phyloP scores from a whole-genome alignment of 2,888 invertebrate species.

The Deilephila elpenor region DNA sequence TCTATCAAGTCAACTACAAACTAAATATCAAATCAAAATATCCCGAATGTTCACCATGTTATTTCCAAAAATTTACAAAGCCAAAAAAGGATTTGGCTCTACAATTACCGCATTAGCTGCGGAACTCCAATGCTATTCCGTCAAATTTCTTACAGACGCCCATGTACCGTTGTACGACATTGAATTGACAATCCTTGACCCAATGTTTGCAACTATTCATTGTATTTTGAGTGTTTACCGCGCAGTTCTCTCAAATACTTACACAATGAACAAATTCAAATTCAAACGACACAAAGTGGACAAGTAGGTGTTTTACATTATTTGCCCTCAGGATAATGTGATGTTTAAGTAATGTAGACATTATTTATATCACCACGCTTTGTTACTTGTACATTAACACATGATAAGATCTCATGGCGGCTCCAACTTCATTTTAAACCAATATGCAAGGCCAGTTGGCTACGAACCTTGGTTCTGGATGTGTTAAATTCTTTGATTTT shows the following conservation, averaged over 20 bases:
- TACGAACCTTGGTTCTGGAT: too few relatives aligned
- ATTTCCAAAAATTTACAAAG: not conserved
- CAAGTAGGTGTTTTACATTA: constrained; percentile 36
- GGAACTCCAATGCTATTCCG: constrained; percentile 23
- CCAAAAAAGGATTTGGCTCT: too few relatives aligned
- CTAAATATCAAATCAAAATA: not conserved
- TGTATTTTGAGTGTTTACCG: constrained; percentile 54
- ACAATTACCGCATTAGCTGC: not conserved
- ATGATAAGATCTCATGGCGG: not conserved
- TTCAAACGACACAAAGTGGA: constrained; percentile 36
- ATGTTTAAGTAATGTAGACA: constrained; percentile 9
- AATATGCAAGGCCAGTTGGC: too few relatives aligned
- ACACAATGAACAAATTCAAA: constrained; percentile 43
- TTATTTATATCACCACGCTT: constrained; percentile 4
- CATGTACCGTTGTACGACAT: constrained; percentile 53
- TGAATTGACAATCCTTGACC: constrained; percentile 63
- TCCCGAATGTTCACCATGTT: not conserved
- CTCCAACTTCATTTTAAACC: not conserved
- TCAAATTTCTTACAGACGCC: constrained; percentile 27
- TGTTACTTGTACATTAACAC: constrained; percentile 9
- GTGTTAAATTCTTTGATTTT: too few relatives aligned
- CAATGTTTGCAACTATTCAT: constrained; percentile 55
- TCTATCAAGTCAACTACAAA: too few relatives aligned
- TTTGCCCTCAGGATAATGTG: constrained; percentile 9
- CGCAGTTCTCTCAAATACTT: constrained; percentile 36